Percentiles rank a stretch among this genome's conserved stretches.
phyloP scores from a whole-genome alignment of 2,113 vertebrate genomes.

The Heterotis niloticus region DNA sequence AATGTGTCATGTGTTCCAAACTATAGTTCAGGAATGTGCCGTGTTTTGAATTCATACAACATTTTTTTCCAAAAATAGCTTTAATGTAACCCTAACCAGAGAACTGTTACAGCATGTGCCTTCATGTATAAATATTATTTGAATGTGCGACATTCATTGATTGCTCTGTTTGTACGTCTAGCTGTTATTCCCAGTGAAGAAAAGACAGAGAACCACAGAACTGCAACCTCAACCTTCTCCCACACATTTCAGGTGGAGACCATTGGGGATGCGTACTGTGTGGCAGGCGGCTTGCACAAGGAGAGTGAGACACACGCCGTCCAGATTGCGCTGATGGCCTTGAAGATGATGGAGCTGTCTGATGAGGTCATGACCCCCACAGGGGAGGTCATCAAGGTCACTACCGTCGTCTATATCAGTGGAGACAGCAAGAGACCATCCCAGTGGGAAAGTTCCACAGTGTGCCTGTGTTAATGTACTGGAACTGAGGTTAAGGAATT shows the following conservation, averaged over 20 bases:
- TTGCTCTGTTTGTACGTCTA: background rate
- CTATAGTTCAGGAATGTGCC: constrained; percentile 52
- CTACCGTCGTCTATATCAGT: constrained; percentile 27
- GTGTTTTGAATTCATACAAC: constrained; percentile 60
- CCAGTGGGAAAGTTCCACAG: background rate
- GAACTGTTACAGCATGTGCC: constrained; percentile 44
- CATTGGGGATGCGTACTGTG: constrained; percentile 95
- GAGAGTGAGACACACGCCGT: constrained; percentile 88
- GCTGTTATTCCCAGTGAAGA: background rate
- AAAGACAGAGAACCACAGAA: background rate
- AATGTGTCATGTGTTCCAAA: constrained; percentile 23
- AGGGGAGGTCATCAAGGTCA: constrained; percentile 90
- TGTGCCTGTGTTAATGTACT: background rate
- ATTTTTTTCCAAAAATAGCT: constrained; percentile 64
- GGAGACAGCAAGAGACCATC: background rate
- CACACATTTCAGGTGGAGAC: constrained; percentile 83
- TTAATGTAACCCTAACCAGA: constrained; percentile 49
- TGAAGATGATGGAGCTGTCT: constrained; percentile 98
- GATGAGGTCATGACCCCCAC: constrained; percentile 88
- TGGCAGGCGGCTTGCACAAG: constrained; percentile 90
- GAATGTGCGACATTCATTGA: background rate
- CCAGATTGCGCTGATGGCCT: constrained; percentile 89
- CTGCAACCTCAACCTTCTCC: background rate
- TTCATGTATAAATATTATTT: constrained; percentile 13
- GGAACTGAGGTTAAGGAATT: background rate